A percentile compares a stretch with the other conserved stretches of the same genome.
These are phyloP conservation scores for Eptesicus fuscus DNA, from an alignment of 2,113 vertebrate species.

Conservation along the genomic window DNA sequence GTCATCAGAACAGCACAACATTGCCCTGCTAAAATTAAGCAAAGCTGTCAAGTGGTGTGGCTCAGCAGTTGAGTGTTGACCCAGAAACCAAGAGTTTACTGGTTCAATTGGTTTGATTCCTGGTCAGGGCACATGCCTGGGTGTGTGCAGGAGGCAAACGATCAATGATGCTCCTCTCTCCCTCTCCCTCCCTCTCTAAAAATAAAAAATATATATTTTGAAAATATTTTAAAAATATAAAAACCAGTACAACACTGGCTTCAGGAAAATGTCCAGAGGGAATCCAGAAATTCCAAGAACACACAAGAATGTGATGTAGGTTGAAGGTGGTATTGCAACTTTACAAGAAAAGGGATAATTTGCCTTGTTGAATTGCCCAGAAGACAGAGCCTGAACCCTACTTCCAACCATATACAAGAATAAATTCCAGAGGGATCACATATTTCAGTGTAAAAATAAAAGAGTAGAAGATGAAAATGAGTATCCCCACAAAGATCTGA, in stretches of 20 bases:
- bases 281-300: background rate
- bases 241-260: background rate
- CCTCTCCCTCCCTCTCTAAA: no score
- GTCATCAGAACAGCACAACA: background rate
- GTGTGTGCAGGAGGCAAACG: no score
- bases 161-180: no score
- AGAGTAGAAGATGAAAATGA: background rate
- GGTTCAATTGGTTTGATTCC: no score
- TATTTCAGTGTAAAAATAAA: background rate
- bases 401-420: background rate
- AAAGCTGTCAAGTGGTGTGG: no score
- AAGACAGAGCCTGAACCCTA: background rate
- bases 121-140: no score
- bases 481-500: background rate
- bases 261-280: background rate
- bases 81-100: no score
- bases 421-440: background rate
- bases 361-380: background rate
- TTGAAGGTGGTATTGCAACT: background rate
- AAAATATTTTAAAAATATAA: no score
- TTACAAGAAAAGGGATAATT: background rate
- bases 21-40: background rate
- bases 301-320: background rate
- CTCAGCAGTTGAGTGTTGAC: no score
- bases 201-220: no score